A percentile compares a stretch with the other conserved stretches of the same genome.
phyloP scores from a whole-genome alignment of 2,113 vertebrate species.

The Macquaria australasica region DNA sequence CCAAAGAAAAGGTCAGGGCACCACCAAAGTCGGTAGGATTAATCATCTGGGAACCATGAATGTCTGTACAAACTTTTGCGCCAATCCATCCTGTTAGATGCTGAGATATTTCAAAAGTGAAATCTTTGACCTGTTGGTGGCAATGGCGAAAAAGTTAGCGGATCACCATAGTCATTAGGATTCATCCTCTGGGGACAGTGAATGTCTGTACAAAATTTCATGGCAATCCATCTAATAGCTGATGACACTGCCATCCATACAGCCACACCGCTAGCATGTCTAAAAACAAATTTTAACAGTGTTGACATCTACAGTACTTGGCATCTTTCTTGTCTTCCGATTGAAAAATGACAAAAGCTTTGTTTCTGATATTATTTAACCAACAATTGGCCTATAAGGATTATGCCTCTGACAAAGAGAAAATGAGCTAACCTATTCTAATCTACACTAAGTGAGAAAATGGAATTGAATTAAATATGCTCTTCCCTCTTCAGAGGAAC shows the following conservation, averaged over 20 bases:
- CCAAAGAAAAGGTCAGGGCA: background rate
- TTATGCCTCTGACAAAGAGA: conserved; percentile 20
- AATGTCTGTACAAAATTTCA: background rate
- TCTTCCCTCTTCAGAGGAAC: conserved; percentile 67
- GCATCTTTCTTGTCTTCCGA: conserved; percentile 8
- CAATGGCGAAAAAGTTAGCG: background rate
- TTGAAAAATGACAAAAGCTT: conserved; percentile 2
- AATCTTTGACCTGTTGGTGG: background rate
- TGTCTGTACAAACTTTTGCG: background rate
- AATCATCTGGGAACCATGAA: background rate
- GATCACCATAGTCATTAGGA: background rate
- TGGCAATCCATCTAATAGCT: background rate
- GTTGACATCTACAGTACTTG: background rate
- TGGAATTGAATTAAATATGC: conserved; percentile 65
- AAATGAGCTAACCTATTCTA: conserved; percentile 54
- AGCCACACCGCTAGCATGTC: background rate
- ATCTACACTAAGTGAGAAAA: conserved; percentile 63
- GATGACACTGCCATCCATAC: too few species aligned
- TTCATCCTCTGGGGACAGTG: background rate
- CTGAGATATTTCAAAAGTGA: background rate
- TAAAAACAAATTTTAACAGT: background rate
- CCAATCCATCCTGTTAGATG: background rate
- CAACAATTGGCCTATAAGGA: background rate
- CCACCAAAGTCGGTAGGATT: background rate
- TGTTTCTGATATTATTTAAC: conserved; percentile 15